A percentile compares a stretch with the other conserved stretches of the same genome.
These are phyloP conservation scores for Drosophila paracracens DNA, from an alignment of 2,888 invertebrate species.

Conservation along the genomic window DNA sequence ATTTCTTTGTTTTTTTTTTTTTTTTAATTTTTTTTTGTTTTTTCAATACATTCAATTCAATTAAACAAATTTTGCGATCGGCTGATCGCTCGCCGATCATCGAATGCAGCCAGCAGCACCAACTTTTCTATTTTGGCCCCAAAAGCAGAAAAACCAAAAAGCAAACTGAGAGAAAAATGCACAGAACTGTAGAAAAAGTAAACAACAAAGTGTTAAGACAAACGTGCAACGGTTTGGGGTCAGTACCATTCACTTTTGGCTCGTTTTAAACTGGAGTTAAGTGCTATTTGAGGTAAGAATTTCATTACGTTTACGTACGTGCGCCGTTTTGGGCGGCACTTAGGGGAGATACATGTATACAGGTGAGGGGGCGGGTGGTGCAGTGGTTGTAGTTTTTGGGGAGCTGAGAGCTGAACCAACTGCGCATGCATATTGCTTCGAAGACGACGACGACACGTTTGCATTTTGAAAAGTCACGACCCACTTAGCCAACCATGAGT, in stretches of 20 bases:
- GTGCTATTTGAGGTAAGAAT: conserved; percentile 80
- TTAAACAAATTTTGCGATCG: conserved; percentile 72
- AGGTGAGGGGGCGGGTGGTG: conserved; percentile 2
- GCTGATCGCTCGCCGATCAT: conserved; percentile 61
- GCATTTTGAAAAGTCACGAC: conserved; percentile 80
- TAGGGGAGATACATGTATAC: conserved; percentile 12
- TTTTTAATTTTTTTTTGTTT: neutral
- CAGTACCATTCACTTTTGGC: conserved; percentile 80
- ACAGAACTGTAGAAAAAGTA: conserved; percentile 73
- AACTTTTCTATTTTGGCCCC: conserved; percentile 77
- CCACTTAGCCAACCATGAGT: conserved; percentile 80
- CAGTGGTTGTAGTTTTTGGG: conserved; percentile 28
- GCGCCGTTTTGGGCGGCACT: conserved; percentile 59
- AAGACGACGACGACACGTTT: conserved; percentile 74
- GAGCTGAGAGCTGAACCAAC: conserved; percentile 54
- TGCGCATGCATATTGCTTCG: conserved; percentile 67
- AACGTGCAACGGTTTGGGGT: conserved; percentile 78
- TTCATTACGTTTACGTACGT: conserved; percentile 79
- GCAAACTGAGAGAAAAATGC: conserved; percentile 35
- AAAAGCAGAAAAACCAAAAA: conserved; percentile 37
- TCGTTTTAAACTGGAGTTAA: conserved; percentile 80
- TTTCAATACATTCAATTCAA: conserved; percentile 75
- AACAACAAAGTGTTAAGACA: conserved; percentile 78
- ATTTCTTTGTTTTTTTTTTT: conserved; percentile 13
- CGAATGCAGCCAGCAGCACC: conserved; percentile 39